Conservation (phyloP, 2,113 vertebrate genomes). For the Tangachromis dhanisi region DNA sequence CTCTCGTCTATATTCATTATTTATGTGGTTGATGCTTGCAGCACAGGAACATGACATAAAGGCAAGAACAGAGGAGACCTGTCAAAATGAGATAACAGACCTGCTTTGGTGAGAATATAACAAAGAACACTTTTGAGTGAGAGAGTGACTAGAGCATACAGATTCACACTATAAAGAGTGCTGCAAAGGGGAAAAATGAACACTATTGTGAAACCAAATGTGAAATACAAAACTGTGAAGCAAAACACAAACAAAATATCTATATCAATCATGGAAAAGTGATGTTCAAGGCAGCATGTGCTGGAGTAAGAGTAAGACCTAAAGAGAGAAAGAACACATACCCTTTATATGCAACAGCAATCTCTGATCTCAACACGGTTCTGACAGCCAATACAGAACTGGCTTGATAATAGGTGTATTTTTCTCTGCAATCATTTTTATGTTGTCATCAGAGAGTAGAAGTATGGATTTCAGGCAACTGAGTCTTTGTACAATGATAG, state of each 20-base stretch:
- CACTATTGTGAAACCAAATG: background rate
- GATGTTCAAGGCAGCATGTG: constrained; percentile 11
- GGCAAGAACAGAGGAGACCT: background rate
- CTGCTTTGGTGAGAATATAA: background rate
- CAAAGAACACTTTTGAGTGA: background rate
- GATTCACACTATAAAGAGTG: background rate
- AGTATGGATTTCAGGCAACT: constrained; percentile 56
- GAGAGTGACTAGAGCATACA: background rate
- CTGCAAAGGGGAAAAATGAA: background rate
- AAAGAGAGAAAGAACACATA: background rate
- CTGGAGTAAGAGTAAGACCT: background rate
- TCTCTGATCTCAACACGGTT: constrained; percentile 30
- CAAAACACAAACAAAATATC: background rate
- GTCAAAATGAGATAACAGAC: constrained; percentile 2
- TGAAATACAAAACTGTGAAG: background rate
- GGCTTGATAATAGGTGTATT: background rate
- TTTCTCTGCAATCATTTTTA: constrained; percentile 40
- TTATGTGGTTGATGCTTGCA: background rate
- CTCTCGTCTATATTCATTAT: background rate
- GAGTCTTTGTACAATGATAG: constrained; percentile 58
- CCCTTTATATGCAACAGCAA: constrained; percentile 5
- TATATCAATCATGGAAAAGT: background rate
- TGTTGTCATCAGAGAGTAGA: constrained; percentile 23
- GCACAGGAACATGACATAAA: background rate
- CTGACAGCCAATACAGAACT: constrained; percentile 5